phyloP scores from a whole-genome alignment of 2,113 vertebrate genomes.

The Eidolon helvum region DNA sequence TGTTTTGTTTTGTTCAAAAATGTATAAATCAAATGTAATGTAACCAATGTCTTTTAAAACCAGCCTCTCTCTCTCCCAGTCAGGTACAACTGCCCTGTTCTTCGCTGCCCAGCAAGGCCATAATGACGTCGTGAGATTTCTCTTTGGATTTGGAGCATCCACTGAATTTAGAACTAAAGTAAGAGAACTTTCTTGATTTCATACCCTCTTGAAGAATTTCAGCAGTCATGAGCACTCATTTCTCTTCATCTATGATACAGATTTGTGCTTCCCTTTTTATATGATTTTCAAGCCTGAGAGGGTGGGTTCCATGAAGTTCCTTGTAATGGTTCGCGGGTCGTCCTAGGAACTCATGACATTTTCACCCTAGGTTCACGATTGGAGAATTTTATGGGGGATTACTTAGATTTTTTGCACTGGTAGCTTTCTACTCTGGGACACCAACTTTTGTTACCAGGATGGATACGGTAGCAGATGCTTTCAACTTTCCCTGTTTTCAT shows the following conservation, averaged over 20 bases:
- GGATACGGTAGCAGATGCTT: not conserved
- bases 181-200: constrained; percentile 60
- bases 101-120: constrained; percentile 97
- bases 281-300: not conserved
- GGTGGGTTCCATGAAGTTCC: not conserved
- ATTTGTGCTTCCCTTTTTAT: not conserved
- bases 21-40: not conserved
- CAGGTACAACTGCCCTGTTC: constrained; percentile 95
- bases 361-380: not conserved
- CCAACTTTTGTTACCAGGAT: not conserved
- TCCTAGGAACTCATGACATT: not conserved
- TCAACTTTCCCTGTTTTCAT: not conserved
- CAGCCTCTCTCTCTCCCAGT: constrained; percentile 82
- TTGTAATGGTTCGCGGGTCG: not conserved
- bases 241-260: not conserved
- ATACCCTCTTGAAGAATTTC: not conserved
- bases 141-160: constrained; percentile 97
- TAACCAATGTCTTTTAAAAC: constrained; percentile 4
- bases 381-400: not conserved
- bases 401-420: not conserved
- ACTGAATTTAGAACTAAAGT: constrained; percentile 96
- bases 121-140: constrained; percentile 92
- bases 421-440: not conserved
- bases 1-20: constrained; percentile 26
- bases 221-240: not conserved